Conservation (phyloP, 2,888 invertebrate species). For the Pardosa pseudoannulata region DNA sequence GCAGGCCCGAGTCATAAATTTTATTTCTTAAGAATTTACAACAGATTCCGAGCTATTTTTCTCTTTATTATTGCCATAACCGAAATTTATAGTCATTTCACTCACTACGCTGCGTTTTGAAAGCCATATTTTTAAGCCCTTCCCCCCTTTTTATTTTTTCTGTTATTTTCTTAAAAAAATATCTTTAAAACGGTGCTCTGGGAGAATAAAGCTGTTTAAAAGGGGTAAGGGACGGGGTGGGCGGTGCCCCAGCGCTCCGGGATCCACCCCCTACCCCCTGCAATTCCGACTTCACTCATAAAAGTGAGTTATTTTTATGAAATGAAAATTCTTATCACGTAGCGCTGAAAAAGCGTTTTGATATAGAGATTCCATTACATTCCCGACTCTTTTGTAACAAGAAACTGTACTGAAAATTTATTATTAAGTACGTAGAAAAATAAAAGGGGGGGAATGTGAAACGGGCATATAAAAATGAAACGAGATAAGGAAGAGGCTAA, state of each 20-base stretch:
- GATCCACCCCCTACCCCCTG: too few species aligned
- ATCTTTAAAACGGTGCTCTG: neutral
- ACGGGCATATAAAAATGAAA: too few species aligned
- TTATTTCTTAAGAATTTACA: neutral
- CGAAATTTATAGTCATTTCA: neutral
- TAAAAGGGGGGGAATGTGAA: too few species aligned
- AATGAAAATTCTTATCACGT: neutral
- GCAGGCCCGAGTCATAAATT: neutral
- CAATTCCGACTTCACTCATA: neutral
- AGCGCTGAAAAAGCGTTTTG: neutral
- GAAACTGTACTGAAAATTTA: neutral
- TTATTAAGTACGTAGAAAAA: neutral
- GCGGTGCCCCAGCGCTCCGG: too few species aligned
- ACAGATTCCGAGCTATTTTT: too few species aligned
- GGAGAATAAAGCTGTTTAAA: neutral
- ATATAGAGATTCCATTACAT: constrained; percentile 6
- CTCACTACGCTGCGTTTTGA: neutral
- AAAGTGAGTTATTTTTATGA: neutral
- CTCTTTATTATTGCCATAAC: neutral
- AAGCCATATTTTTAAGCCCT: neutral
- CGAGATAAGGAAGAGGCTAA: too few species aligned
- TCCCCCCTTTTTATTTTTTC: neutral
- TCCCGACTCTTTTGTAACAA: neutral
- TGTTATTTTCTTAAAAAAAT: neutral
- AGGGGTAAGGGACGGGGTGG: neutral